A percentile compares a stretch with the other conserved stretches of the same genome.
phyloP scores from a whole-genome alignment of 2,888 invertebrate genomes.

The Deilephila elpenor region DNA sequence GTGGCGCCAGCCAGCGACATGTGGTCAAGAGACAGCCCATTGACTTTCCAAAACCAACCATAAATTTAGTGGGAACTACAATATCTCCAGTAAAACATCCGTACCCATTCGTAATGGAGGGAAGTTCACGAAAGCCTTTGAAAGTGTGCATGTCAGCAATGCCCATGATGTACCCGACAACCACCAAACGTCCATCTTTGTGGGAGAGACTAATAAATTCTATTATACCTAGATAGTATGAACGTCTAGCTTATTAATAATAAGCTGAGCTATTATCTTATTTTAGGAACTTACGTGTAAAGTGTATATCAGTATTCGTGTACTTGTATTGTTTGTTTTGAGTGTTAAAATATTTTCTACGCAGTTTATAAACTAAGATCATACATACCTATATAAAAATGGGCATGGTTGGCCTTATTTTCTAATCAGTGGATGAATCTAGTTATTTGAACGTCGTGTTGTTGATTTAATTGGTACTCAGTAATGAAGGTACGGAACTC shows the following conservation, averaged over 20 bases:
- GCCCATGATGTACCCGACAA: conserved; percentile 51
- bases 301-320: too few species aligned
- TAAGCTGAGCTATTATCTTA: too few species aligned
- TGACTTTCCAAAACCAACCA: conserved; percentile 60
- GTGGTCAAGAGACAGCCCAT: conserved; percentile 61
- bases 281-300: too few species aligned
- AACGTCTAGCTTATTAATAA: too few species aligned
- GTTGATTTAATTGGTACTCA: neutral
- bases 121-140: conserved; percentile 58
- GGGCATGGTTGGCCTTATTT: neutral
- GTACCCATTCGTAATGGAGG: conserved; percentile 71
- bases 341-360: neutral
- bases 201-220: conserved; percentile 69
- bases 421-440: neutral
- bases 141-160: conserved; percentile 69
- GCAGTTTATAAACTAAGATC: neutral
- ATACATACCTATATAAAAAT: neutral
- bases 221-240: conserved; percentile 63
- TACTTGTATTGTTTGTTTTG: neutral
- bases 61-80: conserved; percentile 72
- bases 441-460: neutral
- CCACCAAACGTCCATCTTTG: conserved; percentile 62
- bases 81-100: conserved; percentile 70
- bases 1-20: conserved; percentile 68
- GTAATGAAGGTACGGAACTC: neutral